These are phyloP conservation scores for Coilia nasus DNA, from an alignment of 2,797 vertebrate species.

Conservation along the genomic window DNA sequence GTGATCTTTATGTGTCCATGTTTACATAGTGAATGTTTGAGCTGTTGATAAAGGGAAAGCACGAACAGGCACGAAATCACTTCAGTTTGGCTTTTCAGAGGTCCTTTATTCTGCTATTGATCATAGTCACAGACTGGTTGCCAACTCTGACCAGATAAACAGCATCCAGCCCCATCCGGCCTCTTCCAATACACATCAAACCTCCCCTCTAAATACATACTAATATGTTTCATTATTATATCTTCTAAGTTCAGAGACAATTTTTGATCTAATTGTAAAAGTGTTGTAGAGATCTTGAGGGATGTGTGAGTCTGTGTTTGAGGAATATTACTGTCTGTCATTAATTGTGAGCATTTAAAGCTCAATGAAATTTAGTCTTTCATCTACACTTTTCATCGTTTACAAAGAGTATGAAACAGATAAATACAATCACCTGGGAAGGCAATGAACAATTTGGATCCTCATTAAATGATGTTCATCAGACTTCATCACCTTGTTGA, in stretches of 20 bases:
- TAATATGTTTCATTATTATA: neutral
- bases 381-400: neutral
- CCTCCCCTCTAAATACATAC: neutral
- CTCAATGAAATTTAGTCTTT: neutral
- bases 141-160: neutral
- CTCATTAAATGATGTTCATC: neutral
- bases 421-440: neutral
- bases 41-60: neutral
- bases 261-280: neutral
- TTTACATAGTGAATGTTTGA: neutral
- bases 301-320: slow-evolving; percentile 21
- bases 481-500: neutral
- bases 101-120: neutral
- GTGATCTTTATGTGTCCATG: neutral
- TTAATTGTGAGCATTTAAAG: slow-evolving; percentile 1
- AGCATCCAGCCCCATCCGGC: neutral
- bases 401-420: neutral
- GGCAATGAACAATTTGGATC: neutral
- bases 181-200: neutral
- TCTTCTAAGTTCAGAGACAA: neutral
- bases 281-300: slow-evolving; percentile 12
- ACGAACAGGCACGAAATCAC: neutral
- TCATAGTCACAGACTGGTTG: neutral
- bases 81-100: neutral
- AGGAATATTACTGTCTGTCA: slow-evolving; percentile 24